Base-by-base conservation (phyloP, 2,797 vertebrate genomes). In the Alosa sapidissima region DNA sequence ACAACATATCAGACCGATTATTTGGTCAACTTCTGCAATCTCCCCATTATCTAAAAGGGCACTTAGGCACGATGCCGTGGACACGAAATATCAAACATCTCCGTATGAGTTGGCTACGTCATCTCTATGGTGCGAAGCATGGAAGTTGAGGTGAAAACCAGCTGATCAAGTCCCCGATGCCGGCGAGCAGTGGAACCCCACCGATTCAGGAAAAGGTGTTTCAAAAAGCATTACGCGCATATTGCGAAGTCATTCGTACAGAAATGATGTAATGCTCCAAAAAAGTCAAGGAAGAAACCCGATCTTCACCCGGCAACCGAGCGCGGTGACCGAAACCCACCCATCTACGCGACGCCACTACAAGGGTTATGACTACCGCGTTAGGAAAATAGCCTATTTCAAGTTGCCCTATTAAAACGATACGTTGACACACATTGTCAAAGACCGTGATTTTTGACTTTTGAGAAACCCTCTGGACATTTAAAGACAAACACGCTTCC, bases 261-360 rank as follows among this genome's bases (percentile, higher is more conserved):
- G 87, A 87, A 87, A 95, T 95, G 95, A 96, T 95, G 94, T 95
- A 90, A 96, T 95, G 93, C 90, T 92, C 85, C 91, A 88, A 86
- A 93, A 93, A 91, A 92, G 93, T 94, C 91, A 91, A 90, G 84
- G 81, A 90, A 93, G 92, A 91, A 92, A 92, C 83, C 91, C 45
- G 89, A 91, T 86, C 83, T 86, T 89, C 86, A 89, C 89, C 85
- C 88, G 89, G 90, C 89, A 92, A 92, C 92, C 90, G 52, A 82
- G 83, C 48, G 89, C 87, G 81, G 81, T 75, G 90, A 91, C 91
- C 91, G 93, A 89, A 92, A 94, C 93, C 92, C 49, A 84, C n/a
- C 52, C 65, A 72, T 2, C 47, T n/a, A 49, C 21, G 47, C 81
- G 47, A 13, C 81, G 52, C 81, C 9, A 82, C 54, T 10, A 24